Conservation (phyloP, 2,113 vertebrate genomes). For the Hyaena hyaena region DNA sequence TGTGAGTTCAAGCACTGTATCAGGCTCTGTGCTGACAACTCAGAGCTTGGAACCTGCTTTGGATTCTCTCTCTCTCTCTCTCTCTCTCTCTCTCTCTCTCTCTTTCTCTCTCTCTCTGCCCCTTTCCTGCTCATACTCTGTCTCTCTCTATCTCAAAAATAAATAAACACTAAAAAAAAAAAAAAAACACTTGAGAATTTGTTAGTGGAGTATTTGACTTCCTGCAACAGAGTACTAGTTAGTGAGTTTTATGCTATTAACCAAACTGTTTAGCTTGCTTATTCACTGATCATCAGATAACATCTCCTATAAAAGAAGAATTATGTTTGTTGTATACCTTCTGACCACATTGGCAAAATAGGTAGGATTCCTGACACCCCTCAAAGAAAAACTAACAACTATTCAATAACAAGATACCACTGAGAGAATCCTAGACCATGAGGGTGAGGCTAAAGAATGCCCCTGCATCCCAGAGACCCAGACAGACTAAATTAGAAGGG, state of each 20-base stretch:
- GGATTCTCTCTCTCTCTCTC: no score
- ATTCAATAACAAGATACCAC: background rate
- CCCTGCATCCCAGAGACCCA: background rate
- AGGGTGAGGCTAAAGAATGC: background rate
- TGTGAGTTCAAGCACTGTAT: background rate
- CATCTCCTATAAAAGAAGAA: background rate
- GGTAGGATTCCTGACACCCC: background rate
- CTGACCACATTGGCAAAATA: background rate
- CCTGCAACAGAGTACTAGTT: background rate
- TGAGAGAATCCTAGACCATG: background rate
- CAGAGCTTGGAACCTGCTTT: no score
- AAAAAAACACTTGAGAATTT: background rate
- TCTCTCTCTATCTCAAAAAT: background rate
- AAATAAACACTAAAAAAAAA: background rate
- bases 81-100: background rate
- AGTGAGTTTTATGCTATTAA: background rate
- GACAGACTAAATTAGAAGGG: background rate
- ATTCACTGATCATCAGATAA: background rate
- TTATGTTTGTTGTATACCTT: background rate
- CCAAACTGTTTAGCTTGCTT: background rate
- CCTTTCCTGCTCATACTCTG: background rate
- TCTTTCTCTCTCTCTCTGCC: background rate
- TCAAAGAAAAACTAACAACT: background rate
- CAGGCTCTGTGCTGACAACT: background rate
- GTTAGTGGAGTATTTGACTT: background rate